Evolutionary conservation across 1,140 invertebrate species (phyloP), one percentile per base, ranked within the genome.

Genomic region (Euborellia annulipes): DNA sequence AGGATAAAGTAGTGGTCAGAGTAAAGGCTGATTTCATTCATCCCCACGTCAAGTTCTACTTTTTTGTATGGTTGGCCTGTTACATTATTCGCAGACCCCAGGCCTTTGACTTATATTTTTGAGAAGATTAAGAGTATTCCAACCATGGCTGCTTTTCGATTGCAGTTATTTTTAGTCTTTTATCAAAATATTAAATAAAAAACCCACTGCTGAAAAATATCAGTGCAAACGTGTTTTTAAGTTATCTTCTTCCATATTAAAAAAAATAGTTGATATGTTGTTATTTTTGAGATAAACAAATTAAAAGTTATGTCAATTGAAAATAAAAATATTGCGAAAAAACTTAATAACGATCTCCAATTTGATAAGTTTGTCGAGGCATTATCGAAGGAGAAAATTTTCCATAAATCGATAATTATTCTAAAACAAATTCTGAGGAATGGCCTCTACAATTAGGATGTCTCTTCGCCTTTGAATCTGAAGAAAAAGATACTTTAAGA

Each of bases 51-150:
- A n/a, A n/a, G n/a, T n/a, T n/a, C n/a, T n/a, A n/a, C 67, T 22
- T 76, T 66, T 51, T 41, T 77, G 2, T 64, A 58, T 52, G 71
- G 71, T 30, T 48, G 58, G 14, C 40, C 55, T 13, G 75, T 75
- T 57, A 55, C 54, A 3, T 48, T 72, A 13, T 46, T 55, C 36
- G 69, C 65, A 1, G 70, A 73, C 47, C 65, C 71, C 47, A 59
- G 65, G 45, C 69, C 70, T 1, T 48, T 75, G 6, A 49, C 57
- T 7, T 52, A 54, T 14, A 60, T 71, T 46, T 67, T 71, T 47
- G 55, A 53, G 3, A 21, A 56, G 34, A 54, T 61, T 42, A 53
- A 56, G 36, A 54, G 48, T 3, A 45, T 64, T 16, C 61, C 58
- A 8, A 40, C 50, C 37, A 54, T 62, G 48, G 50, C 58, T 13